phyloP scores from a whole-genome alignment of 2,888 invertebrate genomes.

The Aphrophora alni region DNA sequence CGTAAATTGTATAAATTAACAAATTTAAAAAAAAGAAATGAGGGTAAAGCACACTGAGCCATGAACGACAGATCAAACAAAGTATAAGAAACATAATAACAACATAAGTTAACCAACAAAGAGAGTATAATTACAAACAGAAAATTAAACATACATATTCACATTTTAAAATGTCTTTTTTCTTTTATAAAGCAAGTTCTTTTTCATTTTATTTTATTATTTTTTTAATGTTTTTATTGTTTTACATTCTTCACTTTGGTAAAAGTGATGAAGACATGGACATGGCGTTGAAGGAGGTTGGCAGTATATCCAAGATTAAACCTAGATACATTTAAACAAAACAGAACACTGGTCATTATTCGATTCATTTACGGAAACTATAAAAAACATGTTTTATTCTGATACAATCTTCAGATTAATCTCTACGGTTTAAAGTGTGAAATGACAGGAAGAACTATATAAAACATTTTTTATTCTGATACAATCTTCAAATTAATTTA shows the following conservation, averaged over 20 bases:
- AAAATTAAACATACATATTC: neutral
- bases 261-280: neutral
- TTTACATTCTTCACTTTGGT: neutral
- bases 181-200: neutral
- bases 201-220: neutral
- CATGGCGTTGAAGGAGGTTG: neutral
- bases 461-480: neutral
- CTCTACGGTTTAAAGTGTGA: neutral
- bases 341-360: neutral
- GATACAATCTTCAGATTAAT: neutral
- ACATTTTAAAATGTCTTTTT: neutral
- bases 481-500: neutral
- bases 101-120: neutral
- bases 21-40: neutral
- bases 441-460: neutral
- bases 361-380: neutral
- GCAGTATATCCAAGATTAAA: neutral
- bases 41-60: neutral
- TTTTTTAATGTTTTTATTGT: neutral
- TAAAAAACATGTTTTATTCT: neutral
- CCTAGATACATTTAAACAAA: constrained; percentile 1
- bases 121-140: neutral
- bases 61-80: neutral
- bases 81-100: neutral
- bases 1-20: neutral